Conservation (phyloP, 2,797 vertebrate species). For the Enteromius anoplus region DNA sequence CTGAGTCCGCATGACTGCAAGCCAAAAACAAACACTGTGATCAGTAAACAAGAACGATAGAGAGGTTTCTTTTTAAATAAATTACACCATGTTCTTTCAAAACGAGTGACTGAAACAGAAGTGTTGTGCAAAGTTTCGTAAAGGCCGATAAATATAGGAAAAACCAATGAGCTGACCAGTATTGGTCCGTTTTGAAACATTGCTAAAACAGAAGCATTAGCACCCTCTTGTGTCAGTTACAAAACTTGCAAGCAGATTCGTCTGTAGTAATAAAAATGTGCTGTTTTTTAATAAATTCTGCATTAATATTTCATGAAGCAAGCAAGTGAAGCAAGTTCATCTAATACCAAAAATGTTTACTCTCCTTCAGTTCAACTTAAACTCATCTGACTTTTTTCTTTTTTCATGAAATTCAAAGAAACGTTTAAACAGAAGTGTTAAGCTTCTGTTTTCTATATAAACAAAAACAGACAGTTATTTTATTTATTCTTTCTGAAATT, state of each 20-base stretch:
- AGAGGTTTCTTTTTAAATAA: neutral
- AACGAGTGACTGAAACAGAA: neutral
- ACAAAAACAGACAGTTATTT: no score
- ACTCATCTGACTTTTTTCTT: no score
- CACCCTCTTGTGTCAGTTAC: conserved; percentile 20
- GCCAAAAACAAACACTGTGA: conserved; percentile 20
- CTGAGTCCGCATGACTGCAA: conserved; percentile 87
- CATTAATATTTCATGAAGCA: neutral
- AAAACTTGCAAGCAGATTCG: neutral
- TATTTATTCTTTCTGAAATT: neutral
- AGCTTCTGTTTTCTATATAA: no score
- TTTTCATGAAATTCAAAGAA: no score
- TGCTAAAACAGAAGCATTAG: neutral
- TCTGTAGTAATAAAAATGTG: neutral
- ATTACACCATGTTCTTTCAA: neutral
- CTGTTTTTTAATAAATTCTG: neutral
- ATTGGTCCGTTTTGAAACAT: neutral
- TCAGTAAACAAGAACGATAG: neutral
- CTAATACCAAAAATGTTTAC: no score
- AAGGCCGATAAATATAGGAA: no score
- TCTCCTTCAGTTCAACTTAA: no score
- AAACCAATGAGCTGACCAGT: neutral
- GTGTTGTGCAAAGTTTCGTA: neutral
- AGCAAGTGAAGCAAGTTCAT: neutral
- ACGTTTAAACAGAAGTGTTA: no score